Conservation (phyloP, 2,797 vertebrate genomes). For the Simalia tracyae region DNA sequence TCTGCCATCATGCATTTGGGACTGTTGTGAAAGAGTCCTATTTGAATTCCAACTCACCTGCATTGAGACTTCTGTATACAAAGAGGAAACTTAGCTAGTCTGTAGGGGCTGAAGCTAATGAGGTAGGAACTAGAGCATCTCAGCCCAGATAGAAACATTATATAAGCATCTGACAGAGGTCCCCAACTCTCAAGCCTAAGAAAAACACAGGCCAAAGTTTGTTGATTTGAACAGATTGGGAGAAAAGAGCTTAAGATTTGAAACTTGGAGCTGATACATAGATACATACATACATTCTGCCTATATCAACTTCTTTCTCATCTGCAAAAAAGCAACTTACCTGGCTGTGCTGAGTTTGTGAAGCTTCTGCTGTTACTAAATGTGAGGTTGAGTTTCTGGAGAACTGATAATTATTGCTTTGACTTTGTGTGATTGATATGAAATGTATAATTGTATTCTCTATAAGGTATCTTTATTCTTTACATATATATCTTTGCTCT, state of each 20-base stretch:
- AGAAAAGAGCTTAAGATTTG: background rate
- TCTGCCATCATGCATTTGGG: background rate
- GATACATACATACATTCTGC: background rate
- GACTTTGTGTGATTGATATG: background rate
- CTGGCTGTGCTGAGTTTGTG: background rate
- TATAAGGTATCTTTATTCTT: background rate
- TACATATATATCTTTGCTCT: background rate
- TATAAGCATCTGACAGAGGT: background rate
- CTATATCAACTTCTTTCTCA: background rate
- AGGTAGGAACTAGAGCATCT: background rate
- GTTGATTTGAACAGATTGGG: background rate
- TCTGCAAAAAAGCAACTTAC: background rate
- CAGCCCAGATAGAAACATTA: background rate
- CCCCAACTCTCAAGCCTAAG: background rate
- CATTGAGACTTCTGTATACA: background rate
- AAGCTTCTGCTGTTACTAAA: background rate
- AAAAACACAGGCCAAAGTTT: background rate
- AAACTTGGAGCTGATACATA: background rate
- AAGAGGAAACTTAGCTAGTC: background rate
- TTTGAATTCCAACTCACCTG: background rate
- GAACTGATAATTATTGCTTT: background rate
- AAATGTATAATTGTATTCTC: background rate
- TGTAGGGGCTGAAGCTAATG: background rate
- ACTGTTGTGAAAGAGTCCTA: background rate
- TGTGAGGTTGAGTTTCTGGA: background rate